A percentile compares a stretch with the other conserved stretches of the same genome.
Evolutionary conservation across 2,113 vertebrate species (phyloP).

Genomic region (Panurus biarmicus): DNA sequence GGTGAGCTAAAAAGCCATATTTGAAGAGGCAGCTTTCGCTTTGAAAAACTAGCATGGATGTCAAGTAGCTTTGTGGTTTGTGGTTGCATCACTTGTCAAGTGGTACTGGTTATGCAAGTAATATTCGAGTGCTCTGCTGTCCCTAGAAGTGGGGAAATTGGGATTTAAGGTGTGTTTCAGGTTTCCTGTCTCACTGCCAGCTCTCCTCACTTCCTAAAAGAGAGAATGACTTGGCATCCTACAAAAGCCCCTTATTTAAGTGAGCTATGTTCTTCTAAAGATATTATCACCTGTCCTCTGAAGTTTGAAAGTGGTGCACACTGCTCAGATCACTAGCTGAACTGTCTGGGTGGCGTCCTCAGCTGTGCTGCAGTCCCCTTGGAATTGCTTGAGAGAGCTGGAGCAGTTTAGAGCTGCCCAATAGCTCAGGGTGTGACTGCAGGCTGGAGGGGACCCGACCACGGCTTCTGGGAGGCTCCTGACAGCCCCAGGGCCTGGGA

Average conservation of each 20-base stretch:
- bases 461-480: not conserved
- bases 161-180: constrained; percentile 3
- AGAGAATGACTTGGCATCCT: constrained; percentile 14
- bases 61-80: not conserved
- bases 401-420: not conserved
- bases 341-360: not conserved
- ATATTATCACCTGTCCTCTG: not conserved
- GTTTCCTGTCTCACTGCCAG: not conserved
- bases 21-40: not conserved
- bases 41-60: not conserved
- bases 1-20: not conserved
- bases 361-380: not conserved
- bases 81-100: constrained; percentile 26
- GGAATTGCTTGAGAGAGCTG: not conserved
- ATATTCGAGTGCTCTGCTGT: not conserved
- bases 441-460: not conserved
- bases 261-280: not conserved
- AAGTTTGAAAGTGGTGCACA: not conserved
- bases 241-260: not conserved
- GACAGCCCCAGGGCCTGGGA: not conserved
- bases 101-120: constrained; percentile 18
- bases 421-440: not conserved
- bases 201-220: not conserved
- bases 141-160: not conserved
- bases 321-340: not conserved